These are phyloP conservation scores for Acyrthosiphon pisum DNA, from an alignment of 1,140 invertebrate genomes.

Conservation along the genomic window DNA sequence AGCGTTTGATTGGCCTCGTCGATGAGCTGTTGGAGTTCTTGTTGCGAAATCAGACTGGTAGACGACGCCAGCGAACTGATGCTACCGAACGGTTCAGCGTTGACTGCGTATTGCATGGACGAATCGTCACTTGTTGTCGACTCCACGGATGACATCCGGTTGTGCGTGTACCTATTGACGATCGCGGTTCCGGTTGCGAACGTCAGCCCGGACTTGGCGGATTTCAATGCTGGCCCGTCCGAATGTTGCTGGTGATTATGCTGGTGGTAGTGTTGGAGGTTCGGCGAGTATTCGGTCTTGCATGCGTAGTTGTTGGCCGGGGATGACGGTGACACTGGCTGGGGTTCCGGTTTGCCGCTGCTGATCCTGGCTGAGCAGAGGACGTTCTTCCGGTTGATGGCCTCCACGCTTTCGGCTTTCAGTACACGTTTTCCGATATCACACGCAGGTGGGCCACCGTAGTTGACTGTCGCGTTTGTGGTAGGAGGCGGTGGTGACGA, in stretches of 20 bases:
- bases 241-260: background rate
- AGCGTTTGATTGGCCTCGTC: slow-evolving; percentile 71
- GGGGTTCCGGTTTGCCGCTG: slow-evolving; percentile 68
- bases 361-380: slow-evolving; percentile 84
- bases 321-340: background rate
- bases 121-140: slow-evolving; percentile 67
- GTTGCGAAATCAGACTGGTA: slow-evolving; percentile 71
- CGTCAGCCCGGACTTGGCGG: background rate
- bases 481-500: slow-evolving; percentile 64
- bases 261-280: background rate
- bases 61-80: slow-evolving; percentile 71
- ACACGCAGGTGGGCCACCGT: slow-evolving; percentile 70
- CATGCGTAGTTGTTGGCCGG: background rate
- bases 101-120: slow-evolving; percentile 63
- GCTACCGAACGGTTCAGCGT: slow-evolving; percentile 69
- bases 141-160: slow-evolving; percentile 65
- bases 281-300: slow-evolving; percentile 33
- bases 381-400: slow-evolving; percentile 85
- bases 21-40: slow-evolving; percentile 71
- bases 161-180: slow-evolving; percentile 60
- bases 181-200: background rate
- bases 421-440: slow-evolving; percentile 70
- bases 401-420: slow-evolving; percentile 79
- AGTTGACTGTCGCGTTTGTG: slow-evolving; percentile 68
- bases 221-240: background rate